Evolutionary conservation across 2,113 vertebrate species (phyloP), one percentile per base, ranked within the genome.

Genomic region (Chlamydotis undulata): DNA sequence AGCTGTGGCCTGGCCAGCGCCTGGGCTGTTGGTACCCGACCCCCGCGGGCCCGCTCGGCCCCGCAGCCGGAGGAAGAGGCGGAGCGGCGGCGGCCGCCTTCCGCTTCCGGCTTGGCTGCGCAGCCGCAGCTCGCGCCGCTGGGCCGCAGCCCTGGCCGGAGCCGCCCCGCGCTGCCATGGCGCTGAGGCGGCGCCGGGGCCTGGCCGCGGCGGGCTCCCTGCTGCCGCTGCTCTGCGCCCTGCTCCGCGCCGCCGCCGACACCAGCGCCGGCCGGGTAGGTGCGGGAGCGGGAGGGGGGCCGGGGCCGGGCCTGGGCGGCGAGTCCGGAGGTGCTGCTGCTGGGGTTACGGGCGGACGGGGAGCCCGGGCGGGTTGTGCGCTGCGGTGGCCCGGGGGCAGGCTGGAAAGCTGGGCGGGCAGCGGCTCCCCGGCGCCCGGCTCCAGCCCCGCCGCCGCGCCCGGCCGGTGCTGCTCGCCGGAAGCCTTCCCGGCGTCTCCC

Each of bases 231-330:
- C 64, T 92, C 35, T 92, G 93, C 55, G 71, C 86, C 7, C 60
- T 95, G 77, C 77, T 95, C 83, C 87, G 90, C 74, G 83, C 87
- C 52, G 94, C 86, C 39, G 83, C 87, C 75, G 91, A 90, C 57
- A 71, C 91, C 80, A 73, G 75, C 88, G 35, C 80, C 31, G 76
- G 94, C 50, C 92, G 89, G 81, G 89, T 94, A 86, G 61, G 94
- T 43, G 9, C 7, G 50, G n/a, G 7, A 79, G 60, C n/a, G 82
- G 55, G 43, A 33, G 18, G 47, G 35, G 35, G 28, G 26, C 35
- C 74, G 45, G 63, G 47, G 57, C 45, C 29, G 53, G 14, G 61
- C 15, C 33, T 37, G 47, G 39, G 50, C 10, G 50, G 39, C 7
- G 26, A 5, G 64, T 47, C 55, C 50, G 41, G 31, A 7, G 56